Percentiles rank a stretch among this genome's conserved stretches.
Conservation (phyloP, 2,888 invertebrate species). For the Aleiodes testaceus region DNA sequence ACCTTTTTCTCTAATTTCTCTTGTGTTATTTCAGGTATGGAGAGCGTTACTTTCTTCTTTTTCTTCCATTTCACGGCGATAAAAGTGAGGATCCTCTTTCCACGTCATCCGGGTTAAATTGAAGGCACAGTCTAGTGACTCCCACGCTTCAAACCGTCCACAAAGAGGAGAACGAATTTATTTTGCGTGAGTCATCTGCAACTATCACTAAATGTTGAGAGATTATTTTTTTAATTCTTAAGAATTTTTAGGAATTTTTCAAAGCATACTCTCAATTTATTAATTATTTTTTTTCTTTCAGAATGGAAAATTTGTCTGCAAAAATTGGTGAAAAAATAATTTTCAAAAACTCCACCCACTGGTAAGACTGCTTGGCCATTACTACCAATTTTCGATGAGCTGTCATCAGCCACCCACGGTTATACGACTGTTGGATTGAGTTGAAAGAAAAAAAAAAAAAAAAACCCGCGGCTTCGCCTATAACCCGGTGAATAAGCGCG, state of each 20-base stretch:
- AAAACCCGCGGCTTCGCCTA: constrained; percentile 42
- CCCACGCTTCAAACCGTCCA: constrained; percentile 29
- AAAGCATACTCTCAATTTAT: too few species aligned
- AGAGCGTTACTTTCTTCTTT: background rate
- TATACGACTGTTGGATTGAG: constrained; percentile 46
- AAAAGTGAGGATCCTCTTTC: constrained; percentile 38
- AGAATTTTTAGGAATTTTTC: too few species aligned
- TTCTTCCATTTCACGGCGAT: constrained; percentile 17
- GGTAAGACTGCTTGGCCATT: constrained; percentile 62
- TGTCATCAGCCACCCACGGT: constrained; percentile 63
- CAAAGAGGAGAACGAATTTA: constrained; percentile 30
- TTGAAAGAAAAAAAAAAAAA: too few species aligned
- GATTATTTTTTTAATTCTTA: background rate
- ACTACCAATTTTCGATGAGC: constrained; percentile 63
- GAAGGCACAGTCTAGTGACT: constrained; percentile 24
- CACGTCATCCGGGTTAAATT: constrained; percentile 40
- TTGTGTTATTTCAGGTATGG: constrained; percentile 39
- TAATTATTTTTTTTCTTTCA: too few species aligned
- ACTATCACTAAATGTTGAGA: background rate
- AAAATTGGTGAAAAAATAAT: background rate
- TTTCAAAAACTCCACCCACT: constrained; percentile 55
- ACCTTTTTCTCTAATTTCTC: constrained; percentile 5
- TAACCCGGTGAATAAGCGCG: constrained; percentile 40
- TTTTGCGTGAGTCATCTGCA: constrained; percentile 39
- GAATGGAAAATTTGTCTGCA: background rate